phyloP scores from a whole-genome alignment of 2,888 invertebrate genomes.

The Luffia ferchaultella region DNA sequence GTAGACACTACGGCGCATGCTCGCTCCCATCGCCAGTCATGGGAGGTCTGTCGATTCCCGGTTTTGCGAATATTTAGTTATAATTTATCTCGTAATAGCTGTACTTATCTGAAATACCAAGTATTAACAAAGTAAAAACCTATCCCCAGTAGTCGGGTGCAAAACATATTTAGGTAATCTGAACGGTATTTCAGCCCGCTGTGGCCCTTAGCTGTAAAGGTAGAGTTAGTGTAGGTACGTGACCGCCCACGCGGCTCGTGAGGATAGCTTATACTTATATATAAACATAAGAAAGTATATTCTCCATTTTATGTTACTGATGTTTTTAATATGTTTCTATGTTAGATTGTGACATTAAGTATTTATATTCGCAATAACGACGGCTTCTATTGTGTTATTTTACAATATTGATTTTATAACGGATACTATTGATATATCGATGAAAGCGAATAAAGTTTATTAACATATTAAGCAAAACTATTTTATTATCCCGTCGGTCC shows the following conservation, averaged over 20 bases:
- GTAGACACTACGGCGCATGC: too few species aligned
- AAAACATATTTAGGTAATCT: too few species aligned
- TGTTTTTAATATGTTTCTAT: constrained; percentile 20
- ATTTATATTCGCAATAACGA: not conserved
- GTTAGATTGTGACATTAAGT: not conserved
- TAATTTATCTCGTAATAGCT: too few species aligned
- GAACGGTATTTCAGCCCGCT: not conserved
- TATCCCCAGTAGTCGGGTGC: too few species aligned
- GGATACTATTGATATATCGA: not conserved
- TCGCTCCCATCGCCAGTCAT: too few species aligned
- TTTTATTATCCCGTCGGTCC: constrained; percentile 4
- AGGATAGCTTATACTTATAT: constrained; percentile 55
- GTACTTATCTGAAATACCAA: too few species aligned
- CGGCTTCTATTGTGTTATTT: not conserved
- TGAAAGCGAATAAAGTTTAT: not conserved
- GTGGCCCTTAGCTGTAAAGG: not conserved
- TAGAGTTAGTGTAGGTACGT: too few species aligned
- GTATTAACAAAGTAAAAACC: too few species aligned
- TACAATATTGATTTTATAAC: not conserved
- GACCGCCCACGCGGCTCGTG: too few species aligned
- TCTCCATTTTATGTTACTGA: constrained; percentile 20
- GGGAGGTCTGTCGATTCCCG: too few species aligned
- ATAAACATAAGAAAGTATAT: constrained; percentile 49
- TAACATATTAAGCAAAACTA: constrained; percentile 15
- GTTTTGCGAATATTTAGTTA: too few species aligned